These are phyloP conservation scores for Macrosiphum euphorbiae DNA, from an alignment of 2,888 invertebrate genomes.

Conservation along the genomic window DNA sequence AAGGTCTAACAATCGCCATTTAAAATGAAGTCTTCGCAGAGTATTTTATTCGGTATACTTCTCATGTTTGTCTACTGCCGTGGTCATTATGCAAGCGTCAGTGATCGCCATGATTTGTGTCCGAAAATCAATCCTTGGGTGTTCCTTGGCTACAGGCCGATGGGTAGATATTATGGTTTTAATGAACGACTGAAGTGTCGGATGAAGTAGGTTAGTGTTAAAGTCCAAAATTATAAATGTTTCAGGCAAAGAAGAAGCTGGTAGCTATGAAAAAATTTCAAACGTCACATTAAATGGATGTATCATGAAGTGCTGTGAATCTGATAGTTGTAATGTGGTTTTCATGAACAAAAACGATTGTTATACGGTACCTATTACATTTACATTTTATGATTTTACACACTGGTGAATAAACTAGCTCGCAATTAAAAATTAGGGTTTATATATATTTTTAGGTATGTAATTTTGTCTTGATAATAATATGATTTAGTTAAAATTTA, in stretches of 20 bases:
- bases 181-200: background rate
- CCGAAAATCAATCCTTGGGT: conserved; percentile 70
- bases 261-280: conserved; percentile 67
- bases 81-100: conserved; percentile 13
- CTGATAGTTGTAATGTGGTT: conserved; percentile 82
- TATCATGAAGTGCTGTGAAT: conserved; percentile 78
- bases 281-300: conserved; percentile 70
- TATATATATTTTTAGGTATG: background rate
- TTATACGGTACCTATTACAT: conserved; percentile 75
- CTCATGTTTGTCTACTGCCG: background rate
- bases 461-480: background rate
- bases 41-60: background rate
- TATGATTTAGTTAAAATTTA: background rate
- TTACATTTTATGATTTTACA: background rate
- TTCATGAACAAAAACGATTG: conserved; percentile 83
- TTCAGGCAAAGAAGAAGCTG: conserved; percentile 68
- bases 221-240: background rate
- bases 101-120: conserved; percentile 67
- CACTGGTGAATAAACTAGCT: background rate
- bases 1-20: background rate
- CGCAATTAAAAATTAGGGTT: background rate
- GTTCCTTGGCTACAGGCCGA: conserved; percentile 71
- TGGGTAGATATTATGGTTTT: conserved; percentile 60
- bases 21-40: conserved; percentile 28
- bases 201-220: background rate